Evolutionary conservation across 2,888 invertebrate genomes (phyloP).

Genomic region (Encarsia formosa): DNA sequence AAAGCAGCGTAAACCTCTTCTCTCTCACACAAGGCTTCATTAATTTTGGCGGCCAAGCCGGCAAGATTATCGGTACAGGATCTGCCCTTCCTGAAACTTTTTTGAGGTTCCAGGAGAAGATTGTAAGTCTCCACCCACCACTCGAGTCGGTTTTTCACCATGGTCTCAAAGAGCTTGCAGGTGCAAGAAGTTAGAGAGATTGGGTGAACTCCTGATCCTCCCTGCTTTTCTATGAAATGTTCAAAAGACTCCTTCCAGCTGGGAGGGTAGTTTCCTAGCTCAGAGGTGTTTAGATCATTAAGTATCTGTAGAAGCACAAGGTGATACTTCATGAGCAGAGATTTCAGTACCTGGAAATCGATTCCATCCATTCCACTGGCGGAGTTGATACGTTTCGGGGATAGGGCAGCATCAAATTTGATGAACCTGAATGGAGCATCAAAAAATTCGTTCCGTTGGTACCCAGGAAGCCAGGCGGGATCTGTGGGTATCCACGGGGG

Average conservation of each 20-base stretch:
- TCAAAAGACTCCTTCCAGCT: conserved; percentile 2
- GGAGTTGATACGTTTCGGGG: neutral
- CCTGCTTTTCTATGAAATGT: conserved; percentile 7
- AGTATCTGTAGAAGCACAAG: conserved; percentile 2
- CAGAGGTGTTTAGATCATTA: conserved; percentile 1
- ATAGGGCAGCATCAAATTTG: conserved; percentile 3
- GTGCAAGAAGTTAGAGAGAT: conserved; percentile 7
- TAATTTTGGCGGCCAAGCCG: neutral
- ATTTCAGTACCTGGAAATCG: conserved; percentile 2
- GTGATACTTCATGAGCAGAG: conserved; percentile 2
- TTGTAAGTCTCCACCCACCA: conserved; percentile 3
- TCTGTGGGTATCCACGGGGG: neutral
- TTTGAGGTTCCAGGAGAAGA: neutral
- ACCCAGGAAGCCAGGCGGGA: neutral
- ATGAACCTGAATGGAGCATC: neutral
- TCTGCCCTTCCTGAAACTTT: neutral
- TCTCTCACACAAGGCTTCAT: neutral
- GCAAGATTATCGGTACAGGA: neutral
- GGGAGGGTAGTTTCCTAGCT: conserved; percentile 1
- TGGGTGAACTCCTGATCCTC: conserved; percentile 1
- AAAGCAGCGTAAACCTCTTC: neutral
- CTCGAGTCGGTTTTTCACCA: conserved; percentile 10
- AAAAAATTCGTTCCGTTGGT: neutral
- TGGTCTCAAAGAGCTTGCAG: conserved; percentile 8
- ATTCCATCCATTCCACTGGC: conserved; percentile 12